phyloP scores from a whole-genome alignment of 2,113 vertebrate genomes.

The Cisticola juncidis region DNA sequence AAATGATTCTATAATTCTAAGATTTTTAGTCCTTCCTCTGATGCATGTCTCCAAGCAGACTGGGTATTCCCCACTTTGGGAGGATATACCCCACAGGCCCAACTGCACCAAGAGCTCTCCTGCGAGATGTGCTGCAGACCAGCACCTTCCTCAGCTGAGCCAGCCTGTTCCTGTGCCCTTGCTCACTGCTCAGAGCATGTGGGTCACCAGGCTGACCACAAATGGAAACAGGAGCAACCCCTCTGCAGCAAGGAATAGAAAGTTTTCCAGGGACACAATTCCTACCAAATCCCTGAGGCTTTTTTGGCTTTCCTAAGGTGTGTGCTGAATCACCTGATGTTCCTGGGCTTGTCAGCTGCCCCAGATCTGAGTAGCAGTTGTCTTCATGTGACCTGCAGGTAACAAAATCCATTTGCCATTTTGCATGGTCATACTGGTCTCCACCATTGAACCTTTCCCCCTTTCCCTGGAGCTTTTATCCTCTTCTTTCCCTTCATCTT shows the following conservation, averaged over 20 bases:
- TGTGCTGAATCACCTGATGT: not conserved
- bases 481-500: not conserved
- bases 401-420: not conserved
- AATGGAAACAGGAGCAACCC: not conserved
- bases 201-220: not conserved
- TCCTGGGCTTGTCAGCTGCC: not conserved
- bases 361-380: not conserved
- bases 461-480: not conserved
- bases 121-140: not conserved
- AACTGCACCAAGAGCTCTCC: not conserved
- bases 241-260: not conserved
- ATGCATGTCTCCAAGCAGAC: not conserved
- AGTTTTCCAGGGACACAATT: not conserved
- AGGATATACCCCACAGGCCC: not conserved
- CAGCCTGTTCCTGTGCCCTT: not conserved
- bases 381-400: not conserved
- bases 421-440: not conserved
- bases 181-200: fast-evolving
- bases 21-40: not conserved
- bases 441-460: not conserved
- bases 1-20: not conserved
- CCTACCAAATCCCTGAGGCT: not conserved
- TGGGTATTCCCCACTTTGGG: not conserved
- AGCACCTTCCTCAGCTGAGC: not conserved
- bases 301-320: not conserved